Evolutionary conservation across 2,888 invertebrate species (phyloP), one percentile per base, ranked within the genome.

Genomic region (Drosophila nigricruria): DNA sequence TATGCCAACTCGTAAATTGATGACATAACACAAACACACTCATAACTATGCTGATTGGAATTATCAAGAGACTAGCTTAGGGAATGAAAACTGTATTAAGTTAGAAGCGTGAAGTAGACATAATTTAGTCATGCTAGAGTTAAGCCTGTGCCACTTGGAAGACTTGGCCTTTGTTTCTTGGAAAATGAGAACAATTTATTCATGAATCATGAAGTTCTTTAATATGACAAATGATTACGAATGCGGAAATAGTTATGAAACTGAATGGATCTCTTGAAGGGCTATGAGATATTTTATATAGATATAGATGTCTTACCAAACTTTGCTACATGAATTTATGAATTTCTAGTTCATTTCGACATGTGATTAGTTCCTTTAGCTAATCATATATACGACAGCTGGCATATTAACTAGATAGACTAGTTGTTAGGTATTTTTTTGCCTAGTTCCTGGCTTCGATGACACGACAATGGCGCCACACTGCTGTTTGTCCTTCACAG

Each of bases 391-490:
- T 20, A 14, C 10, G 25, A 23, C 50, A 43, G 42, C 27, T 16
- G 23, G 14, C 52, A 32, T 34, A 38, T 40, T 49, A 20, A 49
- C n/a, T 40, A 20, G 36, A 27, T 50, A 58, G 20, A 54, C 25
- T 60, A 42, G 58, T 61, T 47, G 36, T 36, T 40, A 32, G 42
- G 36, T 75, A 43, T 57, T 40, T 23, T 43, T 42, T 50, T 52
- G 52, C 47, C 50, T 64, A 30, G 18, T 45, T 50, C 40, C 34
- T 54, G 61, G 34, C 25, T 50, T 8, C 58, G 77, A 66, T 73
- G 32, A 45, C 52, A 59, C 52, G 45, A 64, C 68, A 73, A 49
- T 67, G 79, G 77, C 77, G 70, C 77, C 77, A 73, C 20, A 18
- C 16, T 20, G 59, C 64, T 66, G 65, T 62, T 58, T 69, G 62